Conservation (phyloP, 2,888 invertebrate genomes). For the Tortricodes alternella region DNA sequence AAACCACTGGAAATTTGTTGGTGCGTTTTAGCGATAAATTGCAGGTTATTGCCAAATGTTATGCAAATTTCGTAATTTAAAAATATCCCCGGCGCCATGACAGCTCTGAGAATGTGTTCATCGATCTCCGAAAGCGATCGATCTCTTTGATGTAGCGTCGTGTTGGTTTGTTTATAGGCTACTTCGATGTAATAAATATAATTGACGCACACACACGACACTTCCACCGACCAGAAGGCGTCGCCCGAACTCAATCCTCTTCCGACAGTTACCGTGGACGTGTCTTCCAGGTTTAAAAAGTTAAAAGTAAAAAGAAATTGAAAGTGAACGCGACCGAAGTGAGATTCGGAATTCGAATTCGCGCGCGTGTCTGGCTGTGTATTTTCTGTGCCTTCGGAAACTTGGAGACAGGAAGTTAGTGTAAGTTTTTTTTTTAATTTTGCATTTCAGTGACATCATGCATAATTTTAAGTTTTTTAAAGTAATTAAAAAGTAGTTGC, state of each 20-base stretch:
- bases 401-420: slow-evolving; percentile 54
- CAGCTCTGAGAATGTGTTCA: slow-evolving; percentile 41
- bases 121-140: slow-evolving; percentile 69
- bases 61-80: background rate
- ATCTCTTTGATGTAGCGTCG: slow-evolving; percentile 79
- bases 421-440: slow-evolving; percentile 47
- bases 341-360: slow-evolving; percentile 55
- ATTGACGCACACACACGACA: slow-evolving; percentile 72
- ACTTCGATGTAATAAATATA: slow-evolving; percentile 78
- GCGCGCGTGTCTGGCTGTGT: slow-evolving; percentile 50
- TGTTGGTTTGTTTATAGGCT: slow-evolving; percentile 69
- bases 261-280: slow-evolving; percentile 74
- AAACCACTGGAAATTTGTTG: background rate
- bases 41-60: background rate
- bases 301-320: slow-evolving; percentile 27
- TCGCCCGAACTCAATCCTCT: slow-evolving; percentile 74
- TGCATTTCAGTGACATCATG: background rate
- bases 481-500: background rate
- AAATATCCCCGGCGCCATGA: slow-evolving; percentile 20
- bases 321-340: slow-evolving; percentile 40
- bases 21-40: background rate
- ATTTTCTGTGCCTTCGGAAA: slow-evolving; percentile 53
- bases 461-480: background rate
- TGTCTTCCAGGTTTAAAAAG: slow-evolving; percentile 45
- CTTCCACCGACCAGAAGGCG: slow-evolving; percentile 60